These are phyloP conservation scores for Babylonia areolata DNA, from an alignment of 1,140 invertebrate genomes.

Conservation along the genomic window DNA sequence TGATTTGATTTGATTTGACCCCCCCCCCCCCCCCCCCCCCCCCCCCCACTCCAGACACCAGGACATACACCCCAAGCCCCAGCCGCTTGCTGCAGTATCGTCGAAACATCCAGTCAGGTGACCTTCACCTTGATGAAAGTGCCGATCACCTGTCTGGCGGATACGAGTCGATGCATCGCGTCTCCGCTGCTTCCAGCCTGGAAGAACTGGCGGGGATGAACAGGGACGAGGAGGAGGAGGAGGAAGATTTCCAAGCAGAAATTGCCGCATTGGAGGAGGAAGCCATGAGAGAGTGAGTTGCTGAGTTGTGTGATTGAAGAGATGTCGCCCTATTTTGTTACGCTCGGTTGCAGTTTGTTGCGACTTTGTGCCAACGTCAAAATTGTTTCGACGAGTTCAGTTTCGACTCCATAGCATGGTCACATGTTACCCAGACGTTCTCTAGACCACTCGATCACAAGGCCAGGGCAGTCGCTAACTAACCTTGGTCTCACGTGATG, in stretches of 20 bases:
- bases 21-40: too few species aligned
- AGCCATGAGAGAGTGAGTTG: not conserved
- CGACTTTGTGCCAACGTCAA: too few species aligned
- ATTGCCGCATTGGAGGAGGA: not conserved
- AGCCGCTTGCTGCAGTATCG: not conserved
- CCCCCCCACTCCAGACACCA: not conserved
- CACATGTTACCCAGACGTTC: too few species aligned
- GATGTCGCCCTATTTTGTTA: too few species aligned
- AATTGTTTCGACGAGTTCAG: too few species aligned
- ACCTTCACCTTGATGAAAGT: not conserved
- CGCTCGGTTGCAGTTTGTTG: too few species aligned
- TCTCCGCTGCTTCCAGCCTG: conserved; percentile 6
- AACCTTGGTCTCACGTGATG: too few species aligned
- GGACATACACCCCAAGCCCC: not conserved
- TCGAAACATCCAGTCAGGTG: not conserved
- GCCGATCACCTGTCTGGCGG: not conserved
- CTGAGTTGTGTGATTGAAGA: not conserved
- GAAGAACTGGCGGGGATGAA: not conserved
- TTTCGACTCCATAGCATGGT: too few species aligned
- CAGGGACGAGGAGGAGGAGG: not conserved
- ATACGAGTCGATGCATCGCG: not conserved
- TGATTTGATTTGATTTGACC: too few species aligned
- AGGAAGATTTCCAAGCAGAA: not conserved
- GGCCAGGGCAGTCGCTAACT: too few species aligned
- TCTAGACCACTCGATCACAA: too few species aligned